phyloP scores from a whole-genome alignment of 1,140 invertebrate species.

The Bacillus rossius region DNA sequence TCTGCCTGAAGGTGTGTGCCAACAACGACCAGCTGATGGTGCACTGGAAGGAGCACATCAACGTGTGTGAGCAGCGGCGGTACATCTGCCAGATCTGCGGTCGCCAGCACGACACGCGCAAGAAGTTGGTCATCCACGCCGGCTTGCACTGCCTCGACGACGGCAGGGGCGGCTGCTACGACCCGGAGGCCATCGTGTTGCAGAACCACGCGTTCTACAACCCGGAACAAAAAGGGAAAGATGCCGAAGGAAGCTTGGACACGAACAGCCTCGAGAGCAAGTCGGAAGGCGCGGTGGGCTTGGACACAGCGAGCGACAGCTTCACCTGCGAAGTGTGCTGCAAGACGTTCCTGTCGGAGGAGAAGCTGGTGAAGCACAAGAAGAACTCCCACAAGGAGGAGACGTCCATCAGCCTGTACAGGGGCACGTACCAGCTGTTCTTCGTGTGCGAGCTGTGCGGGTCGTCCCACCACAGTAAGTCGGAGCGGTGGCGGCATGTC shows the following conservation, averaged over 20 bases:
- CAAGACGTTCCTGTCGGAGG: slow-evolving; percentile 46
- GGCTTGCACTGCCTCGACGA: slow-evolving; percentile 44
- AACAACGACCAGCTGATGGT: slow-evolving; percentile 45
- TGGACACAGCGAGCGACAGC: background rate
- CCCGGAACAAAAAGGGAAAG: slow-evolving; percentile 32
- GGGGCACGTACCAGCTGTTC: slow-evolving; percentile 39
- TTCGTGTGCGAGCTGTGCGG: slow-evolving; percentile 50
- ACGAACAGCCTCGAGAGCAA: background rate
- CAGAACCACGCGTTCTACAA: slow-evolving; percentile 24
- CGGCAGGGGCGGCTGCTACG: slow-evolving; percentile 3
- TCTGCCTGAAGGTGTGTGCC: slow-evolving; percentile 49
- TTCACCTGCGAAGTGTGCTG: slow-evolving; percentile 10
- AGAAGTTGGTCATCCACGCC: slow-evolving; percentile 51
- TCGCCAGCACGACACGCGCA: slow-evolving; percentile 51
- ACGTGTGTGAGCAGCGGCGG: slow-evolving; percentile 26
- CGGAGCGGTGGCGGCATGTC: slow-evolving; percentile 50
- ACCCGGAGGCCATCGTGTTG: slow-evolving; percentile 9
- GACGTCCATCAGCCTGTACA: background rate
- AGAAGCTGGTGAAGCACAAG: slow-evolving; percentile 46
- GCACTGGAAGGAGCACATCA: slow-evolving; percentile 46
- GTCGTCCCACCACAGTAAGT: slow-evolving; percentile 45
- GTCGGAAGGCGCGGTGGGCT: background rate
- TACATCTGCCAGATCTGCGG: slow-evolving; percentile 51
- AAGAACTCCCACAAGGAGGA: slow-evolving; percentile 34
- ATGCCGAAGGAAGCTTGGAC: background rate